Base-by-base conservation (phyloP, 2,797 vertebrate species). In the Coregonus ussuriensis region DNA sequence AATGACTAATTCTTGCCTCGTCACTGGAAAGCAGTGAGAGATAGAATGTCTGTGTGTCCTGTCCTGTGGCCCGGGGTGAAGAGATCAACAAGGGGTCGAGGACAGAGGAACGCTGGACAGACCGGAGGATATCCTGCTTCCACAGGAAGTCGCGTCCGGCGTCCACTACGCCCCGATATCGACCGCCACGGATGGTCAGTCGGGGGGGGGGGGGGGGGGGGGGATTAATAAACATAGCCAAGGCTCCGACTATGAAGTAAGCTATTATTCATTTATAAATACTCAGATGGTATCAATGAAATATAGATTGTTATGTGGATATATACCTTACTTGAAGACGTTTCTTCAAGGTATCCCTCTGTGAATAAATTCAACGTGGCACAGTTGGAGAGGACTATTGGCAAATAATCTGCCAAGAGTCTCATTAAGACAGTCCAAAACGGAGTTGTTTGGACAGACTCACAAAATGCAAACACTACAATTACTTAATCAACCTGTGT, bases 101-200 rank as follows among this genome's bases (percentile, higher is more conserved):
- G 54, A n/a, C 35, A 74, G 70, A 77, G 82, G 59, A 56, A 25
- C 53, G 63, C 78, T 59, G 83, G 87, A 85, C 82, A 76, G 69
- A 79, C 80, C 88, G 91, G 92, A 93, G 93, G 93, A 93, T 89
- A 93, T 93, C 92, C 93, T 93, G 89, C 81, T 75, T 88, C 76
- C 74, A 88, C 85, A 91, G 90, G 91, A 93, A 89, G 81, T 72
- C 79, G 53, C 78, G 76, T 77, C 16, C 47, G 80, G 81, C 66
- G 71, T 81, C 81, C 78, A 66, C 74, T 77, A 85, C 84, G 15
- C 29, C 31, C 33, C 25, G 66, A 35, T 33, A 35, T 77, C 15
- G 66, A 15, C 14, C 51, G 79, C 83, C 67, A 74, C 81, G n/a
- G 54, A 5, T 47, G 41, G 41, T 9, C 41, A 47, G 85, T 59